Percentiles rank a stretch among this genome's conserved stretches.
Evolutionary conservation across 2,113 vertebrate species (phyloP).

Genomic region (Choloepus hoffmanni): DNA sequence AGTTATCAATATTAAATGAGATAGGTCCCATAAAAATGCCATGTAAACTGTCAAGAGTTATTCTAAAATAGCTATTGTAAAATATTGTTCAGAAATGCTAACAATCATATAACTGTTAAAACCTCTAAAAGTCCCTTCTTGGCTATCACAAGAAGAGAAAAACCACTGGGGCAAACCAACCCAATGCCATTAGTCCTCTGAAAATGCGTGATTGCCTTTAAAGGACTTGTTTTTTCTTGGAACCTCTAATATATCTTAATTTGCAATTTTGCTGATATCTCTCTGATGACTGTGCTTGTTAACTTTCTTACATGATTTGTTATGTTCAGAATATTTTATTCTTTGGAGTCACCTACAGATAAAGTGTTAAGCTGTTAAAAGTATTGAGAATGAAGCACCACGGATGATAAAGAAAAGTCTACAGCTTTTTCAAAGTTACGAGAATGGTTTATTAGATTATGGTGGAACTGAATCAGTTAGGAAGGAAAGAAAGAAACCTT

Average conservation of each 20-base stretch:
- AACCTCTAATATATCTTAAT: conserved; percentile 13
- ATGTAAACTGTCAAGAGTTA: background rate
- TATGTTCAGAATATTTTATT: conserved; percentile 52
- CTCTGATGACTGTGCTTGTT: background rate
- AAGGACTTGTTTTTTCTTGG: background rate
- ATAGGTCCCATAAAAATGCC: background rate
- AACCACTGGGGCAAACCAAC: background rate
- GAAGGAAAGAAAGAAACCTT: background rate
- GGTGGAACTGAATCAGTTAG: background rate
- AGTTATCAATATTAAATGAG: background rate
- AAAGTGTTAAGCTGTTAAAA: conserved; percentile 20
- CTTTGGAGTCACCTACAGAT: background rate
- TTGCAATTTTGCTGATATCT: background rate
- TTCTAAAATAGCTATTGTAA: background rate
- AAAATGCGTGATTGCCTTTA: background rate
- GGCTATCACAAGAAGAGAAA: conserved; percentile 18
- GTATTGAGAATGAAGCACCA: background rate
- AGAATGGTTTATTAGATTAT: background rate
- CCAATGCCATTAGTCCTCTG: background rate
- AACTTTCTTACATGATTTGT: conserved; percentile 19
- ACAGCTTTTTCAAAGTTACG: background rate
- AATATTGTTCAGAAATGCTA: conserved; percentile 36
- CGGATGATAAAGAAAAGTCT: conserved; percentile 17
- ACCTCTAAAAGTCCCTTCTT: background rate
- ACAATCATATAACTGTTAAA: background rate